phyloP scores from a whole-genome alignment of 2,113 vertebrate species.

The Thryonomys swinderianus region DNA sequence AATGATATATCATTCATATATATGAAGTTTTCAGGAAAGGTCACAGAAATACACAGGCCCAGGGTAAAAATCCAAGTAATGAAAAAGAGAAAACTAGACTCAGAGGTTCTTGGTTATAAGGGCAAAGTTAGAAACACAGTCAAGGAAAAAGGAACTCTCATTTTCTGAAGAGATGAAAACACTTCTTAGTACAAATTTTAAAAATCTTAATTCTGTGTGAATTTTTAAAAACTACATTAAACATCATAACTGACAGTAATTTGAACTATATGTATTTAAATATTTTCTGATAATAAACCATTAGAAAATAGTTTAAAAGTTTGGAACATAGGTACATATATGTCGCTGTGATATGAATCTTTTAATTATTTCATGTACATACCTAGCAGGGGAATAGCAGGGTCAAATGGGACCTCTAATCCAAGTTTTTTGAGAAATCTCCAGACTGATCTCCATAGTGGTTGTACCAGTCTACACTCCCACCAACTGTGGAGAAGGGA shows the following conservation, averaged over 20 bases:
- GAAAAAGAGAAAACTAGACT: background rate
- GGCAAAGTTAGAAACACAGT: background rate
- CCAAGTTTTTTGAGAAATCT: too few relatives aligned
- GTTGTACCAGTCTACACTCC: too few relatives aligned
- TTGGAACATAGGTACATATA: too few relatives aligned
- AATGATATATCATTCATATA: background rate
- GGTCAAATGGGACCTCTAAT: too few relatives aligned
- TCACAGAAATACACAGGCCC: background rate
- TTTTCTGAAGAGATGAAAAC: background rate
- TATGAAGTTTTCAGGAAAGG: background rate
- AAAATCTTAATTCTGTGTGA: background rate
- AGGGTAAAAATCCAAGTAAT: background rate
- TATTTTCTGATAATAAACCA: background rate
- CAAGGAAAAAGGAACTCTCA: background rate
- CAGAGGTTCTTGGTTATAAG: background rate
- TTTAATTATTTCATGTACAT: too few relatives aligned
- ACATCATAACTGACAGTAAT: background rate
- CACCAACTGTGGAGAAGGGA: too few relatives aligned
- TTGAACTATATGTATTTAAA: constrained; percentile 11
- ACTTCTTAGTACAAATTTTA: constrained; percentile 15
- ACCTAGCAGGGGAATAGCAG: too few relatives aligned
- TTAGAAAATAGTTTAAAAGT: constrained; percentile 10
- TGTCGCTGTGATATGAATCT: too few relatives aligned
- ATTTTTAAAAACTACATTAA: background rate
- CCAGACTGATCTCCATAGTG: too few relatives aligned